Base-by-base conservation (phyloP, 1,140 invertebrate species). In the Scaptomyza hsui region DNA sequence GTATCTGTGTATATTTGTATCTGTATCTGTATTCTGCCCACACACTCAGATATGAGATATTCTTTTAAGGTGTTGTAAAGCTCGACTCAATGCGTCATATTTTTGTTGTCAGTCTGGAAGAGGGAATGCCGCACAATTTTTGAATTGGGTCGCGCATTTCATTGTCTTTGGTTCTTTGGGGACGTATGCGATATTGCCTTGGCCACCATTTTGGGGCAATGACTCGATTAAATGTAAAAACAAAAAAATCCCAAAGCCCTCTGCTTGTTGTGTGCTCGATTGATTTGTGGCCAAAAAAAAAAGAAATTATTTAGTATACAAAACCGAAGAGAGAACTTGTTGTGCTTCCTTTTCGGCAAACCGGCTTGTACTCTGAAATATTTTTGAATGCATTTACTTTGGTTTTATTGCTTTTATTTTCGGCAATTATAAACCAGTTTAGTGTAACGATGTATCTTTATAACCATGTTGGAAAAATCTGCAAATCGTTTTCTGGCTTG, bases 201-300 rank as follows among this genome's bases (percentile, higher is more conserved):
- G 79, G 60, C 68, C 68, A 77, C 63, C 77, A 86, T 72, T 82
- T 88, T 86, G 75, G 82, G 82, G 78, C 82, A 88, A 89, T 82
- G 82, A 88, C 82, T 88, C 72, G 77, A 81, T 81, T 86, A 77
- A 86, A 37, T 37, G 44, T 45, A 56, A 29, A 12, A 52, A 13
- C 4, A 52, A 26, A 5, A 55, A 63, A 7, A 19, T n/a, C 44
- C 32, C 29, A 48, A 32, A 35, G 42, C 19, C 15, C 29, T 32
- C 21, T 65, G 24, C 0, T 37, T 39, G 26, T 65, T 35, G 1
- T 26, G 19, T 15, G 44, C 26, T 32, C 56, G 64, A 68, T 70
- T 63, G 60, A 70, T 64, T 70, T 71, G 52, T 51, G 48, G 41
- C 21, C 21, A 35, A 35, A 39, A 68, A 68, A 55, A 48, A 9